A percentile compares a stretch with the other conserved stretches of the same genome.
These are phyloP conservation scores for Bufo bufo DNA, from an alignment of 2,113 vertebrate genomes.

Conservation along the genomic window DNA sequence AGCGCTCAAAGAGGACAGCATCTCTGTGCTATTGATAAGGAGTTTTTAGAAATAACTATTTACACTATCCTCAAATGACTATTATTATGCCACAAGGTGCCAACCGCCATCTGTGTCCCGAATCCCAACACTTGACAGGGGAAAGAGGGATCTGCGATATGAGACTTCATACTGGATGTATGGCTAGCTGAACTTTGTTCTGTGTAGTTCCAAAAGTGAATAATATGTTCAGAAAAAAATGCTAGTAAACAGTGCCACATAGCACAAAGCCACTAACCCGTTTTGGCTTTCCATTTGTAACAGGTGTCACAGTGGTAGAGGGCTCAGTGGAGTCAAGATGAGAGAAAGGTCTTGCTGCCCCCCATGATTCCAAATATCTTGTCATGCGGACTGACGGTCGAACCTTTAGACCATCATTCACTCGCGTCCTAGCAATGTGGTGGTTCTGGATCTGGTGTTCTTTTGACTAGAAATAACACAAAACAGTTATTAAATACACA, in stretches of 20 bases:
- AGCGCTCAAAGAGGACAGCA: no score
- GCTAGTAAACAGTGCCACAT: not conserved
- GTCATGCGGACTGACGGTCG: conserved; percentile 94
- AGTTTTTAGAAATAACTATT: no score
- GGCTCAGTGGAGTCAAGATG: conserved; percentile 91
- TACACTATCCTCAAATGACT: no score
- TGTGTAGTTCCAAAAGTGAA: no score
- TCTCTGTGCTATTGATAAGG: no score
- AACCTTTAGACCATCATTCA: conserved; percentile 90
- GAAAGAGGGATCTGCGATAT: no score
- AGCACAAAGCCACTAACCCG: conserved; percentile 74
- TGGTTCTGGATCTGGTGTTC: conserved; percentile 73
- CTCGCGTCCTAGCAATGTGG: conserved; percentile 76
- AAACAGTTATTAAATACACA: not conserved
- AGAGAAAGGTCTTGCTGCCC: conserved; percentile 92
- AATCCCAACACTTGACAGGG: no score
- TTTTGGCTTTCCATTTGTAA: conserved; percentile 73
- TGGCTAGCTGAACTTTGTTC: no score
- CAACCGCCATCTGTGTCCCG: no score
- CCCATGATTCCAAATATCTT: conserved; percentile 96
- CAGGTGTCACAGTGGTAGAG: conserved; percentile 75
- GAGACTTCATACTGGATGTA: no score
- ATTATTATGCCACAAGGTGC: no score
- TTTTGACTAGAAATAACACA: conserved; percentile 77
- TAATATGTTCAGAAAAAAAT: no score